Evolutionary conservation across 2,113 vertebrate genomes (phyloP).

Genomic region (Atherinomorus stipes): DNA sequence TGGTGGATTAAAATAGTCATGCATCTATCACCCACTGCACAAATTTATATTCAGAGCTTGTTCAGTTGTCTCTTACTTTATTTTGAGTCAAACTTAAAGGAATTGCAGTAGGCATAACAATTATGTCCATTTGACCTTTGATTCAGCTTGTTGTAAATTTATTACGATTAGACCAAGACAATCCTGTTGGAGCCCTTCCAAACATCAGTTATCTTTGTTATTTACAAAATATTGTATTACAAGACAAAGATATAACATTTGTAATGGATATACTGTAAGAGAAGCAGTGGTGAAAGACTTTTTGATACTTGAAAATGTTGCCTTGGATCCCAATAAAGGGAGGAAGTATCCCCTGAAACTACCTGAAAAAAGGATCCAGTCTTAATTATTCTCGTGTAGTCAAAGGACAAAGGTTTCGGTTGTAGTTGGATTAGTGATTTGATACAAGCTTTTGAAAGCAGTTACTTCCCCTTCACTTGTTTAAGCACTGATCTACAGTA

Average conservation of each 20-base stretch:
- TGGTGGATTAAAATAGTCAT: no score
- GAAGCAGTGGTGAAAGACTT: background rate
- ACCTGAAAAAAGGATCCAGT: constrained; percentile 21
- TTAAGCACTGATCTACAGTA: background rate
- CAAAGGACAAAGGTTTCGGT: constrained; percentile 1
- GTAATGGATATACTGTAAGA: background rate
- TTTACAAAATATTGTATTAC: background rate
- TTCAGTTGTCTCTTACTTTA: background rate
- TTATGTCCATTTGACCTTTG: no score
- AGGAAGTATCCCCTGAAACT: constrained; percentile 39
- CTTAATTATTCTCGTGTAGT: background rate
- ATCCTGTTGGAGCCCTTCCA: no score
- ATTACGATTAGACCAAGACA: background rate
- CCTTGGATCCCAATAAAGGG: background rate
- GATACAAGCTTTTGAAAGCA: background rate
- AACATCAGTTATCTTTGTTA: background rate
- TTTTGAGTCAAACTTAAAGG: background rate
- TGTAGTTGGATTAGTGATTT: background rate
- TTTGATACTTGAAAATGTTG: background rate
- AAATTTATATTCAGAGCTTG: no score
- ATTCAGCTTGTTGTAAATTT: no score
- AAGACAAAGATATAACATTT: background rate
- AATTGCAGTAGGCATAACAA: no score
- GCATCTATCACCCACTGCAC: background rate
- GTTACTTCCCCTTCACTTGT: background rate